These are phyloP conservation scores for Sinella curviseta DNA, from an alignment of 1,140 invertebrate genomes.

Conservation along the genomic window DNA sequence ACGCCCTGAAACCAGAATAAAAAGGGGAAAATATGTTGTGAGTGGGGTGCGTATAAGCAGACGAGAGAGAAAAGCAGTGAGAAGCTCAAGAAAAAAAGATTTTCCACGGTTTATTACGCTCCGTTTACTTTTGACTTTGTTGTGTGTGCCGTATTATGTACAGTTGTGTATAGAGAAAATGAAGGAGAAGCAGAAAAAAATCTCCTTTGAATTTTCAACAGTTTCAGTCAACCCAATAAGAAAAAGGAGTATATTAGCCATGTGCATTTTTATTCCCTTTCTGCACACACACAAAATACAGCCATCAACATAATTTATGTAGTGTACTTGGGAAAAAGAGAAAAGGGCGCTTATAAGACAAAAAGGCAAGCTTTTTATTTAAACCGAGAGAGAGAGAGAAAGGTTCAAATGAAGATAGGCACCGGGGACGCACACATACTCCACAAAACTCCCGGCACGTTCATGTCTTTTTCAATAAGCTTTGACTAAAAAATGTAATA, in stretches of 20 bases:
- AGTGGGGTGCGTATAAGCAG: too few species aligned
- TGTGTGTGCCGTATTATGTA: neutral
- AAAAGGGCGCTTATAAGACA: neutral
- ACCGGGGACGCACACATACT: neutral
- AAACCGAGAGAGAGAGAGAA: neutral
- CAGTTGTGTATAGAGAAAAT: neutral
- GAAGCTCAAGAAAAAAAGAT: slow-evolving; percentile 24
- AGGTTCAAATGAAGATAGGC: slow-evolving; percentile 1
- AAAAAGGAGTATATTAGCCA: neutral
- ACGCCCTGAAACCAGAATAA: too few species aligned
- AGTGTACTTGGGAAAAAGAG: neutral
- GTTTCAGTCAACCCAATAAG: too few species aligned
- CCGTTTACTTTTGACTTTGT: slow-evolving; percentile 13
- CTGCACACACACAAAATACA: neutral
- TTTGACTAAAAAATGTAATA: slow-evolving; percentile 14
- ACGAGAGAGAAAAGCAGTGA: neutral
- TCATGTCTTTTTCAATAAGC: slow-evolving; percentile 7
- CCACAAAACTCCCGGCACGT: neutral
- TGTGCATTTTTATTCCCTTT: neutral
- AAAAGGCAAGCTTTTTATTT: neutral
- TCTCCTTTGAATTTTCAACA: too few species aligned
- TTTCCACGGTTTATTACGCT: slow-evolving; percentile 32
- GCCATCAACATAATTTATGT: slow-evolving; percentile 25
- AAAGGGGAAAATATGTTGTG: too few species aligned
- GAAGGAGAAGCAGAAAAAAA: neutral